A percentile compares a stretch with the other conserved stretches of the same genome.
Conservation (phyloP, 2,113 vertebrate genomes). For the Gambusia holbrooki region DNA sequence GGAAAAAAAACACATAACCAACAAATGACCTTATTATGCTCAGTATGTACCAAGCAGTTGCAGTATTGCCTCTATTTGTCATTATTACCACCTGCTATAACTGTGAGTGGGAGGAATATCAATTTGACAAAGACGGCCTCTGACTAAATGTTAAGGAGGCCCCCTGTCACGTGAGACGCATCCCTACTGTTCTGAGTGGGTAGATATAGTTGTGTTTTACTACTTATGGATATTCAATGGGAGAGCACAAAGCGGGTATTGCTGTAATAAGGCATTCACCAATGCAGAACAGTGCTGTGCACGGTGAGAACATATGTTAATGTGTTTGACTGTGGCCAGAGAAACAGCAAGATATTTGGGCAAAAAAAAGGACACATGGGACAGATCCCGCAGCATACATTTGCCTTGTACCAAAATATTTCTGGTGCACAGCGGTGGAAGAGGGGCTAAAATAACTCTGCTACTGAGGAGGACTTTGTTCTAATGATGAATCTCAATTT, state of each 20-base stretch:
- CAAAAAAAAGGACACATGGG: constrained; percentile 51
- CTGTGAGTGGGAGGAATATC: constrained; percentile 73
- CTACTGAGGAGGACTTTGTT: constrained; percentile 54
- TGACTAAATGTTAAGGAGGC: constrained; percentile 75
- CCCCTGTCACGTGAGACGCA: constrained; percentile 67
- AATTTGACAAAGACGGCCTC: constrained; percentile 69
- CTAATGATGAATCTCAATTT: constrained; percentile 54
- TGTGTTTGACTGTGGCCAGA: constrained; percentile 74
- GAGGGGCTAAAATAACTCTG: constrained; percentile 36
- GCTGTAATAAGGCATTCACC: constrained; percentile 78
- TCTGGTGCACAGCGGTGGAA: constrained; percentile 44
- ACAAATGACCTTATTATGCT: constrained; percentile 75
- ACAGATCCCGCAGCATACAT: constrained; percentile 59
- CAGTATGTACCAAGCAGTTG: constrained; percentile 54
- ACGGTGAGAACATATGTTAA: constrained; percentile 81
- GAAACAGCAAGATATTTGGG: constrained; percentile 76
- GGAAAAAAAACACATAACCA: constrained; percentile 62
- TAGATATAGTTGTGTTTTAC: constrained; percentile 69
- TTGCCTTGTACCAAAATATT: constrained; percentile 71
- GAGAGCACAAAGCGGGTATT: constrained; percentile 45
- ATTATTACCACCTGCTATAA: constrained; percentile 74
- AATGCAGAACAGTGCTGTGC: constrained; percentile 74
- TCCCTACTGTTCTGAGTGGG: constrained; percentile 70
- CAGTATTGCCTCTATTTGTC: constrained; percentile 78
- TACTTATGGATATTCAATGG: constrained; percentile 76